These are phyloP conservation scores for Chaenocephalus aceratus DNA, from an alignment of 2,113 vertebrate genomes.

Conservation along the genomic window DNA sequence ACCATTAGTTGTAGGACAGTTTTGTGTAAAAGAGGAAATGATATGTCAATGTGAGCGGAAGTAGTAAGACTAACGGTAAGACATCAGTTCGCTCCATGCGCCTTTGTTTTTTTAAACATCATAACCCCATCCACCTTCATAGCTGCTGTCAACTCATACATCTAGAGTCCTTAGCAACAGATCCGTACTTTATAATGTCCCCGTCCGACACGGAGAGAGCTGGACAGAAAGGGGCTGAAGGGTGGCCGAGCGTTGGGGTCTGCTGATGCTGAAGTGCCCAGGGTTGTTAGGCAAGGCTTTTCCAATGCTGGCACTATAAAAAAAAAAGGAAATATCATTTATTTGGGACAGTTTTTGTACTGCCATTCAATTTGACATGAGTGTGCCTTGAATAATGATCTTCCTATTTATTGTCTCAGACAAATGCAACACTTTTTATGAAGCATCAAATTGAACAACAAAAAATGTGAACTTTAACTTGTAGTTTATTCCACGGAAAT, in stretches of 20 bases:
- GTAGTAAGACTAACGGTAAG: conserved; percentile 63
- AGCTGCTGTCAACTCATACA: conserved; percentile 33
- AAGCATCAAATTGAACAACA: conserved; percentile 87
- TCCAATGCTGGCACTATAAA: conserved; percentile 96
- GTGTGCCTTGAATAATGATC: conserved; percentile 99
- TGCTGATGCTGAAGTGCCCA: conserved; percentile 91
- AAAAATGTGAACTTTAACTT: conserved; percentile 39
- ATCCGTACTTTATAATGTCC: conserved; percentile 92
- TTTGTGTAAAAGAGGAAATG: conserved; percentile 51
- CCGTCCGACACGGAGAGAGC: conserved; percentile 20
- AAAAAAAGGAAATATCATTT: conserved; percentile 80
- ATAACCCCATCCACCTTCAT: conserved; percentile 45
- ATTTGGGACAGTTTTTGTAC: conserved; percentile 94
- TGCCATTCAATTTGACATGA: conserved; percentile 96
- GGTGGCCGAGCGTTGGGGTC: conserved; percentile 89
- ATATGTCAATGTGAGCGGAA: conserved; percentile 66
- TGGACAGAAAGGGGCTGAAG: conserved; percentile 74
- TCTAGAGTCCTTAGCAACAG: conserved; percentile 86
- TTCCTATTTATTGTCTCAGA: conserved; percentile 97
- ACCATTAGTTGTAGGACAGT: conserved; percentile 39
- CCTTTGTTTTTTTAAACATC: conserved; percentile 7
- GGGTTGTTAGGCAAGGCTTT: conserved; percentile 93
- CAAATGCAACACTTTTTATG: conserved; percentile 93
- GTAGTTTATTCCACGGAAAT: conserved; percentile 62
- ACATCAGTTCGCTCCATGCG: conserved; percentile 44